Evolutionary conservation across 2,797 vertebrate species (phyloP), one percentile per base, ranked within the genome.

Genomic region (Yasuhikotakia modesta): DNA sequence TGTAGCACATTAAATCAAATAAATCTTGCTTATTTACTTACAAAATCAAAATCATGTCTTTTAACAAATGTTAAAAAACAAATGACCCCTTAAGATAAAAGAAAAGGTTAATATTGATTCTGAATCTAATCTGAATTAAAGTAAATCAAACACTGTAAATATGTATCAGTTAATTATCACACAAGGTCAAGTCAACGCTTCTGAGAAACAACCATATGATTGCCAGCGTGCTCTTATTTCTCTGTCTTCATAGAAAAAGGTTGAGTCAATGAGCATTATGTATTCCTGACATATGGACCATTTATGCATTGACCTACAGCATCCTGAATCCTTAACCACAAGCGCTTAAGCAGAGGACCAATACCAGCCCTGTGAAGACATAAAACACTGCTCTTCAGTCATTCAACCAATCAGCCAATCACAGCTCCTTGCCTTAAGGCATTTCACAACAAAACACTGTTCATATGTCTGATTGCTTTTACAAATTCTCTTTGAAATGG

Each of bases 401-500:
- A 50, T 53, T 73, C 64, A 64, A 48, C 46, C 24, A 8, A 53
- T 58, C 70, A 64, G 48, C 46, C 24, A 8, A 53, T 58, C 70
- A 75, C 65, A 70, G 64, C 21, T 77, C 63, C 43, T 39, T 63
- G 5, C 45, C 52, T 68, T 63, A 60, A 66, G 75, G 39, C 61
- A 53, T 71, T 68, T 81, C 73, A 81, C 55, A 77, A 78, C 69
- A 67, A n/a, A 72, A 72, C 50, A 61, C 74, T 53, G 60, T 22
- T 77, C 53, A 52, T 50, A 60, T 60, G 45, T 70, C 74, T 53
- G 35, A 35, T 75, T 43, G 35, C 50, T 65, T 70, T 65, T 70
- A 70, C 63, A 65, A 69, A 74, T 76, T 80, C 67, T 50, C 50
- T 76, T 80, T 80, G 60, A 76, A 80, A 65, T 32, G 10, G 24